Evolutionary conservation across 2,113 vertebrate genomes (phyloP).

Genomic region (Garra rufa): DNA sequence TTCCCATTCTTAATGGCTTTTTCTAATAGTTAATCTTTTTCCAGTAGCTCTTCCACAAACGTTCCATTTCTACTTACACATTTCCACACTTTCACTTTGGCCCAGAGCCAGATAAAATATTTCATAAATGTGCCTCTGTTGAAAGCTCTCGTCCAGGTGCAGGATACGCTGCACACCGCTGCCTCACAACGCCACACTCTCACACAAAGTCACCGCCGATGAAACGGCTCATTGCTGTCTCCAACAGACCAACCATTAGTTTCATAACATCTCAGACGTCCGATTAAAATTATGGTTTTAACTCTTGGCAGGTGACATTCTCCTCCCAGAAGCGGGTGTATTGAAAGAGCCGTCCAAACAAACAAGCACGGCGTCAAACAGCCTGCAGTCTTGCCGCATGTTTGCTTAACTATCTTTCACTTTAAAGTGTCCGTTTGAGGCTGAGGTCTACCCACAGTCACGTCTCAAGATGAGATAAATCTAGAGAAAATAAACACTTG

Average conservation of each 20-base stretch:
- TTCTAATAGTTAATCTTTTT: background rate
- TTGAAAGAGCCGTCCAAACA: slow-evolving; percentile 19
- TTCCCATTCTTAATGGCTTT: background rate
- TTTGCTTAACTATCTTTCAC: slow-evolving; percentile 42
- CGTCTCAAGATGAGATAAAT: slow-evolving; percentile 31
- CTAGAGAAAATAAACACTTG: slow-evolving; percentile 16
- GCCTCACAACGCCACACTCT: background rate
- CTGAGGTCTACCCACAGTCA: slow-evolving; percentile 14
- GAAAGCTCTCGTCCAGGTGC: slow-evolving; percentile 36
- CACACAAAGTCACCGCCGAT: background rate
- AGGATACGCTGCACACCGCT: background rate
- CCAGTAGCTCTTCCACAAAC: background rate
- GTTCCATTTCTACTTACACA: background rate
- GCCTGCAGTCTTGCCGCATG: slow-evolving; percentile 2
- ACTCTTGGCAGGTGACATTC: slow-evolving; percentile 23
- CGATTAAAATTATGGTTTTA: background rate
- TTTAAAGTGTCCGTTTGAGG: background rate
- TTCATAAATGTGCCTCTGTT: slow-evolving; percentile 14
- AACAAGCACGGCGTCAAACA: slow-evolving; percentile 31
- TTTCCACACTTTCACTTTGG: slow-evolving; percentile 29
- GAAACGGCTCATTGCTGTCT: background rate
- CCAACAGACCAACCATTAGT: background rate
- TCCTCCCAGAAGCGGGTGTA: background rate
- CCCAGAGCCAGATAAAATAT: slow-evolving; percentile 38
- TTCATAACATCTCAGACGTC: background rate